These are phyloP conservation scores for Pantherophis guttatus DNA, from an alignment of 2,113 vertebrate species.

Conservation along the genomic window DNA sequence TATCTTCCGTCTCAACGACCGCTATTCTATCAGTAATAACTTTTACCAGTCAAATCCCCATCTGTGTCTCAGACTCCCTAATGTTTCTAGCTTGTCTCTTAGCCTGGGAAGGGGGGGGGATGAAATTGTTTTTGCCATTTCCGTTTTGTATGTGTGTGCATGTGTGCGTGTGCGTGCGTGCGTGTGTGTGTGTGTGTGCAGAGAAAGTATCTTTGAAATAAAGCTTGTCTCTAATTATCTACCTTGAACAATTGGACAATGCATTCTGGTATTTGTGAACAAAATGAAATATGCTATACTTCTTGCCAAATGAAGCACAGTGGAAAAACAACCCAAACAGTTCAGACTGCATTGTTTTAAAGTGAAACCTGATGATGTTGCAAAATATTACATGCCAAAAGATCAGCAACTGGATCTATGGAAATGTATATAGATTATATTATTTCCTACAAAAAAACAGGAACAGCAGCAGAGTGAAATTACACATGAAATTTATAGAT, in stretches of 20 bases:
- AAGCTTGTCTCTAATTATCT: conserved; percentile 11
- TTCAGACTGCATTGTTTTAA: neutral
- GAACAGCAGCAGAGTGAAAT: neutral
- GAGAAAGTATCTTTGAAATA: conserved; percentile 40
- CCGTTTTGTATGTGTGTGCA: neutral
- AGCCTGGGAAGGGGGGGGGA: conserved; percentile 6
- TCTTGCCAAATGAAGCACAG: conserved; percentile 6
- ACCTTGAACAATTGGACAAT: conserved; percentile 24
- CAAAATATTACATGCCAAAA: neutral
- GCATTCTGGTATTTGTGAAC: conserved; percentile 21
- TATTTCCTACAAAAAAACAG: neutral
- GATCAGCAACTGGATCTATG: neutral
- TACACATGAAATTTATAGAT: neutral
- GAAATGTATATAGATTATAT: neutral
- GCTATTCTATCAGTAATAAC: conserved; percentile 48
- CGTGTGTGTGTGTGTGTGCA: neutral
- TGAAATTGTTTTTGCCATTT: conserved; percentile 30
- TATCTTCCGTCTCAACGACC: conserved; percentile 46
- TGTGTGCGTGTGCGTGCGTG: too few species aligned
- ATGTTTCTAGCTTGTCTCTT: conserved; percentile 50
- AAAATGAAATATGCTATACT: conserved; percentile 16
- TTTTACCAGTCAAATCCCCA: conserved; percentile 55
- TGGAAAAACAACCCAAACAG: neutral
- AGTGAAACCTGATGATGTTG: neutral
- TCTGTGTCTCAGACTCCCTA: conserved; percentile 51